A percentile compares a stretch with the other conserved stretches of the same genome.
phyloP scores from a whole-genome alignment of 2,888 invertebrate species.

The Antitype chi region DNA sequence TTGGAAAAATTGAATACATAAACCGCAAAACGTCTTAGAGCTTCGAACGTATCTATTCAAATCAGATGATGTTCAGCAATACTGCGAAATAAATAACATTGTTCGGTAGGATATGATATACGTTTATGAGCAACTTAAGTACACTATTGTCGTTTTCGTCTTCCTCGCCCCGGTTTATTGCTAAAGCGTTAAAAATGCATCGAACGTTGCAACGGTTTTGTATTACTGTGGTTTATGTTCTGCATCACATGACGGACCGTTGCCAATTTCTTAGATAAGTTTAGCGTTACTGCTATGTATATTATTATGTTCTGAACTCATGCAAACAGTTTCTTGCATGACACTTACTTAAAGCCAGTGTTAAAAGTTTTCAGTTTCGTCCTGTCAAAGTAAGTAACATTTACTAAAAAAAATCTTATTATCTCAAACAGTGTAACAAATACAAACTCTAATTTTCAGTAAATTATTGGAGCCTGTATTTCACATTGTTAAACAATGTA shows the following conservation, averaged over 20 bases:
- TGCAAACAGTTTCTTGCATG: neutral
- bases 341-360: neutral
- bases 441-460: neutral
- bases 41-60: constrained; percentile 62
- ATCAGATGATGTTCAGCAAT: constrained; percentile 63
- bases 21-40: constrained; percentile 33
- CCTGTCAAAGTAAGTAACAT: neutral
- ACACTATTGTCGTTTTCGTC: constrained; percentile 84
- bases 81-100: constrained; percentile 80
- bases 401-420: neutral
- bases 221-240: constrained; percentile 74
- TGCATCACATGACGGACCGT: constrained; percentile 62
- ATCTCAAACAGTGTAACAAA: neutral
- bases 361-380: neutral
- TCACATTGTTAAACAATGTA: constrained; percentile 19
- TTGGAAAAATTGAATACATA: constrained; percentile 55
- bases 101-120: constrained; percentile 83
- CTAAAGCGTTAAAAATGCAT: constrained; percentile 87
- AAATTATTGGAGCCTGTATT: neutral
- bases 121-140: constrained; percentile 87
- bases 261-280: constrained; percentile 52
- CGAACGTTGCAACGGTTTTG: constrained; percentile 81
- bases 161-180: constrained; percentile 79
- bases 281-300: constrained; percentile 8
- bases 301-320: neutral